Evolutionary conservation across 2,888 invertebrate genomes (phyloP), one percentile per base, ranked within the genome.

Genomic region (Meteorus cinctellus): DNA sequence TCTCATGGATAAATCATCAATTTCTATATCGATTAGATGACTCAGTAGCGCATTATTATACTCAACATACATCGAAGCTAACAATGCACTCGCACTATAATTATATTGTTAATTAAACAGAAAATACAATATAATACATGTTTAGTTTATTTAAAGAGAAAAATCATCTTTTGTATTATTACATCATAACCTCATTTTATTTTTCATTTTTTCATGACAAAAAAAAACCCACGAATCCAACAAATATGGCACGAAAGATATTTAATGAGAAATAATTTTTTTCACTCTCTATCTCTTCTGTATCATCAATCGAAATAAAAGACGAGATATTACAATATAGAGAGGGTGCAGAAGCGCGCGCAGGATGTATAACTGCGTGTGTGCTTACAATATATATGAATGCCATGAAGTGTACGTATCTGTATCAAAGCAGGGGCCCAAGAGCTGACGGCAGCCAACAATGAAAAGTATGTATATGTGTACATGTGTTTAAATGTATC

Each of bases 381-480:
- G 70, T 41, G 69, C 69, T 69, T 69, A 65, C 71, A 75, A 34
- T 41, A 12, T 41, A 41, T 41, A 41, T 41, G 12, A 76, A 72
- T 72, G 45, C 62, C 72, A 72, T 70, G 63, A 65, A 75, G 65
- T 70, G n/a, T 29, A 45, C 72, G 81, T 86, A 87, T 88, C 84
- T 83, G 81, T 86, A 86, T 87, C 84, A 85, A 87, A 87, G 85
- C 84, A 82, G 81, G 80, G 80, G 70, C 41, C 70, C 77, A 67
- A 76, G 72, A 55, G 70, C 31, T 36, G 68, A 27, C 63, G 67
- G 69, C 74, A 68, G 78, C 79, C 82, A 84, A 86, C 88, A 87
- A 88, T 86, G 82, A 84, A 81, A 82, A 66, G 75, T 71, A 75
- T 75, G 24, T 66, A 66, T 45, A n/a, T n/a, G 36, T 65, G 16